Evolutionary conservation across 35 echinoderm and acorn worm species (phyloP).

Genomic region (Strongylocentrotus purpuratus): DNA sequence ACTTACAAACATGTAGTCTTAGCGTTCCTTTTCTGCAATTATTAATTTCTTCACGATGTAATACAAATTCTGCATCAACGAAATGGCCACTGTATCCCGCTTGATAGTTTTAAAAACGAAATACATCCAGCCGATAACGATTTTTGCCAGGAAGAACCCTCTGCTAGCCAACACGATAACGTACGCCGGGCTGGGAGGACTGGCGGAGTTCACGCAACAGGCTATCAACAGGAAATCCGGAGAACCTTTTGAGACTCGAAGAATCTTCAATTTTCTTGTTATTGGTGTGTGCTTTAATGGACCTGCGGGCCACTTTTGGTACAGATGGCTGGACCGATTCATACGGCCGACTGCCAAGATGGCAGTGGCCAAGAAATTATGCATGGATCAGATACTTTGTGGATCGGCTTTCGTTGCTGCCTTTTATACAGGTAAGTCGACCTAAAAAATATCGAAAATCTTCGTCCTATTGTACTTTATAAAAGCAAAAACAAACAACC

Average conservation of each 20-base stretch:
- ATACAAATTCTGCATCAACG: not conserved
- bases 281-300: slow-evolving; percentile 42
- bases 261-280: slow-evolving; percentile 16
- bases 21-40: not conserved
- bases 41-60: not conserved
- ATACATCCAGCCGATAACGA: slow-evolving; percentile 15
- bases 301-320: slow-evolving; percentile 36
- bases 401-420: slow-evolving; percentile 14
- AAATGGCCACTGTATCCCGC: not conserved
- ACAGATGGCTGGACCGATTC: slow-evolving; percentile 32
- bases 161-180: slow-evolving; percentile 31
- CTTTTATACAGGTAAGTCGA: slow-evolving; percentile 30
- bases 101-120: slow-evolving; percentile 21
- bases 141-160: not conserved
- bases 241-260: not conserved
- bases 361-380: slow-evolving; percentile 33
- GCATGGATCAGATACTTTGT: slow-evolving; percentile 20
- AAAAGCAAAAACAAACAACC: too few species aligned
- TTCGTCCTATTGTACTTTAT: too few species aligned
- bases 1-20: not conserved
- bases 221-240: not conserved
- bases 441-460: too few species aligned
- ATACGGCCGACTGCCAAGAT: not conserved
- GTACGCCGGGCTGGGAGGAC: slow-evolving; percentile 34
- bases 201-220: slow-evolving; percentile 42